Percentiles rank a stretch among this genome's conserved stretches.
These are phyloP conservation scores for Palloptera scutellata DNA, from an alignment of 2,888 invertebrate species.

Conservation along the genomic window DNA sequence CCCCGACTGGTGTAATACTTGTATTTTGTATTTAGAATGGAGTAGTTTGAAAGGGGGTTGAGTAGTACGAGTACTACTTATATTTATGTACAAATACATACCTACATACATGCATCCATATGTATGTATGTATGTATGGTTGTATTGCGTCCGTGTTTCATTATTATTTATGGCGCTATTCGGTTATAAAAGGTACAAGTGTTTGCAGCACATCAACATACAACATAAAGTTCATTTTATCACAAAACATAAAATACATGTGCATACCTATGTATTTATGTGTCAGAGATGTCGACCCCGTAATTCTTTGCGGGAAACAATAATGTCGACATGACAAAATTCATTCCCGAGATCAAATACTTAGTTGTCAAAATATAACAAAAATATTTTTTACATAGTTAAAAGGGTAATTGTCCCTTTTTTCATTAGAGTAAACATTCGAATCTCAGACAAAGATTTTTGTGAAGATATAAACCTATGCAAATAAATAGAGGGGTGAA, in stretches of 20 bases:
- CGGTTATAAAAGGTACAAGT: constrained; percentile 42
- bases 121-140: constrained; percentile 17
- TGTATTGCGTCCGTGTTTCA: constrained; percentile 34
- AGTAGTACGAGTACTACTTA: constrained; percentile 8
- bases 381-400: too few relatives aligned
- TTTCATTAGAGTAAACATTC: too few relatives aligned
- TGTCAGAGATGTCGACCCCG: neutral
- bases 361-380: too few relatives aligned
- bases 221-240: constrained; percentile 14
- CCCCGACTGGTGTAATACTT: constrained; percentile 35
- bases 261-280: neutral
- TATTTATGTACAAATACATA: constrained; percentile 20
- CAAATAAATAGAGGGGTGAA: too few relatives aligned
- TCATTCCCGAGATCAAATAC: too few relatives aligned
- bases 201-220: constrained; percentile 30
- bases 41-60: constrained; percentile 24
- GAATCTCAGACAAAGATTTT: too few relatives aligned
- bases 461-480: too few relatives aligned
- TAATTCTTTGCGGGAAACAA: too few relatives aligned
- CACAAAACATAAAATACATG: neutral
- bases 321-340: too few relatives aligned
- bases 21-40: neutral
- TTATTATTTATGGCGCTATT: constrained; percentile 39
- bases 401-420: too few relatives aligned
- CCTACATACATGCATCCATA: constrained; percentile 3